These are phyloP conservation scores for Zygothrica quintamaculata DNA, from an alignment of 2,888 invertebrate species.

Conservation along the genomic window DNA sequence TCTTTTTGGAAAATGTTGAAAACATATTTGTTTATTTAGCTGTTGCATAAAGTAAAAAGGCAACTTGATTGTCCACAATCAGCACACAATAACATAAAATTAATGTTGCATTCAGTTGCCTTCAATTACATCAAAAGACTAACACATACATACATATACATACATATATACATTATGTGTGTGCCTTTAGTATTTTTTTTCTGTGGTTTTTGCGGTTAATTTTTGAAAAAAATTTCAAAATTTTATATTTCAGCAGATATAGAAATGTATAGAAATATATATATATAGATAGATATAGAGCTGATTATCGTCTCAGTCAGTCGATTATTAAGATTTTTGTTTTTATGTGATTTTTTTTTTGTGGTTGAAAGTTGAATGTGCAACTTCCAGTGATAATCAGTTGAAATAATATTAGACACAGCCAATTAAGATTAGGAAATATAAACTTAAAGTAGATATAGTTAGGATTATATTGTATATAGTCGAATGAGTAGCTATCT, in stretches of 20 bases:
- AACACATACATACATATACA: conserved; percentile 26
- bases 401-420: conserved; percentile 5
- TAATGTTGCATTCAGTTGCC: conserved; percentile 35
- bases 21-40: conserved; percentile 32
- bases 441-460: no score
- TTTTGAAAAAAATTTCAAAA: conserved; percentile 24
- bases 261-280: background rate
- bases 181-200: no score
- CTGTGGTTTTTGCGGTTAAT: conserved; percentile 49
- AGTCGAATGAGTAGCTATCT: no score
- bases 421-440: background rate
- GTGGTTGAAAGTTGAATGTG: conserved; percentile 34
- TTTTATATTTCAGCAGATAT: conserved; percentile 2
- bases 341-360: conserved; percentile 26
- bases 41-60: conserved; percentile 8
- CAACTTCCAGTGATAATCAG: conserved; percentile 27
- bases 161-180: background rate
- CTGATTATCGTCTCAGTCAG: no score
- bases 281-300: conserved; percentile 22
- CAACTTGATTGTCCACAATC: conserved; percentile 42
- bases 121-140: conserved; percentile 44
- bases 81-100: conserved; percentile 32
- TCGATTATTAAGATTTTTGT: conserved; percentile 24
- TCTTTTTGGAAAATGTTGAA: background rate
- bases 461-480: no score